A percentile compares a stretch with the other conserved stretches of the same genome.
phyloP scores from a whole-genome alignment of 64 coral and sea anemone genomes.

The Pocillopora verrucosa region DNA sequence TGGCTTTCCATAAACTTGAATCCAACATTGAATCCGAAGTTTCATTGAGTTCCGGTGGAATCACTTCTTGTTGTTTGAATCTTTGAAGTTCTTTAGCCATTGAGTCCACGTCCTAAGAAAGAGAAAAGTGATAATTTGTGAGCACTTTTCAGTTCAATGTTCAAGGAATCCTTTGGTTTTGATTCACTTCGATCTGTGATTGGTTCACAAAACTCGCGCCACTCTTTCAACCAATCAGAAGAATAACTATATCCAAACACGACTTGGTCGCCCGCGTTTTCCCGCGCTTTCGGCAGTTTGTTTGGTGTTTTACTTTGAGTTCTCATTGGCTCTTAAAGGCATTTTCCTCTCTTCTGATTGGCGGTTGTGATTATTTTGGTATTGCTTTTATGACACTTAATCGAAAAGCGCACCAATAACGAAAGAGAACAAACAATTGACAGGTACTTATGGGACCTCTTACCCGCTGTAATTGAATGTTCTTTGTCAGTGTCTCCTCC shows the following conservation, averaged over 20 bases:
- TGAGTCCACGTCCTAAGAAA: constrained; percentile 22
- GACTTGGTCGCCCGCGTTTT: no score
- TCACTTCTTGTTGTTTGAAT: constrained; percentile 4
- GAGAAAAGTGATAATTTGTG: background rate
- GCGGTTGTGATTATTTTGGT: no score
- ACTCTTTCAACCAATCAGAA: no score
- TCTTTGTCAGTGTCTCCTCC: constrained; percentile 96
- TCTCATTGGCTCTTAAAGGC: no score
- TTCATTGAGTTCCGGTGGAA: background rate
- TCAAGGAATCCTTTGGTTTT: background rate
- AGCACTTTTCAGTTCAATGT: background rate
- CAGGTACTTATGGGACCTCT: background rate
- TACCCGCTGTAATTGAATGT: constrained; percentile 88
- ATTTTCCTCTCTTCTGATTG: no score
- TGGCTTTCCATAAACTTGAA: background rate
- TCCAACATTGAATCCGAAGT: background rate
- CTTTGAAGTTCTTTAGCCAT: constrained; percentile 43
- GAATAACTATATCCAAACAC: no score
- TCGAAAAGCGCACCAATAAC: background rate
- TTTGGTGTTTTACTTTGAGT: no score
- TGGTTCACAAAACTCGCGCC: background rate
- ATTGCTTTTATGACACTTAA: no score
- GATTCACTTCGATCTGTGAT: background rate
- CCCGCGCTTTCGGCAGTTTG: no score
- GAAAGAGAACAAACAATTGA: no score